A percentile compares a stretch with the other conserved stretches of the same genome.
These are phyloP conservation scores for Acanthochromis polyacanthus DNA, from an alignment of 2,113 vertebrate species.

Conservation along the genomic window DNA sequence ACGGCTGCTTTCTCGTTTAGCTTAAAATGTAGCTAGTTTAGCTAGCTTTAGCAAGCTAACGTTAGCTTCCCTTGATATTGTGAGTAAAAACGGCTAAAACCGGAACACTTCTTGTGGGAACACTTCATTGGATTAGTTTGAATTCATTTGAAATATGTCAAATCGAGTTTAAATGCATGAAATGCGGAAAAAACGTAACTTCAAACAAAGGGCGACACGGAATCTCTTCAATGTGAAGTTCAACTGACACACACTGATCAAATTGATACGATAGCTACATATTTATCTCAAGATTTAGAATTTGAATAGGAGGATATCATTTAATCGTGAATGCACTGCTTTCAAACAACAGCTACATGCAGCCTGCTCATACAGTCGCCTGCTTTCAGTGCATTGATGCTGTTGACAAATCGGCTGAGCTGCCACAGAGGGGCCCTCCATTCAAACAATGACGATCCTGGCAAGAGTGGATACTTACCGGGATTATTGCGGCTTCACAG, in stretches of 20 bases:
- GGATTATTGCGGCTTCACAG: conserved; percentile 3
- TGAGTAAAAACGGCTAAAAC: not conserved
- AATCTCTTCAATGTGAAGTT: not conserved
- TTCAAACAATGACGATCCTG: conserved; percentile 76
- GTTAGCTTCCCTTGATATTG: not conserved
- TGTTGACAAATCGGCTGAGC: conserved; percentile 71
- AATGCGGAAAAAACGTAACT: not conserved
- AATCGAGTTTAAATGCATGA: not conserved
- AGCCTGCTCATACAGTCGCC: not conserved
- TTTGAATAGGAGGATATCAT: not conserved
- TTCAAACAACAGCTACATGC: not conserved
- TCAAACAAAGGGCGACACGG: conserved; percentile 48
- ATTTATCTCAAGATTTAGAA: no score
- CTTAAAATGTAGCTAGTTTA: not conserved
- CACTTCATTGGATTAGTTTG: rapidly evolving
- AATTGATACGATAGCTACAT: not conserved
- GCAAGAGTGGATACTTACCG: conserved; percentile 63
- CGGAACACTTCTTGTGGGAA: no score
- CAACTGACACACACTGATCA: not conserved
- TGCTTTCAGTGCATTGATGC: conserved; percentile 6
- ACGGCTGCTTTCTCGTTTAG: not conserved
- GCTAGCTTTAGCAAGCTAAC: conserved; percentile 44
- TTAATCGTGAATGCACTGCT: rapidly evolving
- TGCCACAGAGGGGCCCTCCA: conserved; percentile 64
- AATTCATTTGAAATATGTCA: rapidly evolving